These are phyloP conservation scores for Echiichthys vipera DNA, from an alignment of 2,797 vertebrate genomes.

Conservation along the genomic window DNA sequence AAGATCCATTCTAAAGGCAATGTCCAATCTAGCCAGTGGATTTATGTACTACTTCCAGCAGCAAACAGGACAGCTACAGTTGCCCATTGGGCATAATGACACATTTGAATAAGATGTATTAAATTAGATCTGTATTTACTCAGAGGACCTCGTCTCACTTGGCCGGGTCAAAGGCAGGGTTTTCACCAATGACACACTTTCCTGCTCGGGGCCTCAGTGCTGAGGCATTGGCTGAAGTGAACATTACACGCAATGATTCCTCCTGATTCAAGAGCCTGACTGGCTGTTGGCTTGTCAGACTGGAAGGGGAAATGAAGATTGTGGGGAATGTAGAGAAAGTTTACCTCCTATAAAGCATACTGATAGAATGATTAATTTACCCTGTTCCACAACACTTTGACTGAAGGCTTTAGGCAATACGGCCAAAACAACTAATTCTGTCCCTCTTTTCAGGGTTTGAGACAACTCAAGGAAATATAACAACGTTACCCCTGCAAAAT, in stretches of 20 bases:
- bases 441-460: not conserved
- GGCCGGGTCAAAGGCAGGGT: constrained; percentile 28
- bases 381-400: not conserved
- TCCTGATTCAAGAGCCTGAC: constrained; percentile 30
- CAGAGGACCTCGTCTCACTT: constrained; percentile 29
- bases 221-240: constrained; percentile 19
- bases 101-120: constrained; percentile 70
- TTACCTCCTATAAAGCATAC: constrained; percentile 3
- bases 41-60: constrained; percentile 55
- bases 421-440: not conserved
- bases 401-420: not conserved
- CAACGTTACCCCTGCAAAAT: too few relatives aligned
- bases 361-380: constrained; percentile 10
- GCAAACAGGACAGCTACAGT: constrained; percentile 27
- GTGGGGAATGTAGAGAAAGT: not conserved
- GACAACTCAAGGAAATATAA: not conserved
- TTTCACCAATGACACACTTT: constrained; percentile 53
- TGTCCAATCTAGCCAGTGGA: constrained; percentile 58
- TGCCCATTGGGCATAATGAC: constrained; percentile 50
- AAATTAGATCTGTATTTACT: constrained; percentile 55
- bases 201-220: constrained; percentile 14
- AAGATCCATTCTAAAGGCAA: constrained; percentile 54
- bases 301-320: not conserved
- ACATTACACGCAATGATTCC: constrained; percentile 36
- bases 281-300: constrained; percentile 23